These are phyloP conservation scores for Doris montereyensis DNA, from an alignment of 2,888 invertebrate species.

Conservation along the genomic window DNA sequence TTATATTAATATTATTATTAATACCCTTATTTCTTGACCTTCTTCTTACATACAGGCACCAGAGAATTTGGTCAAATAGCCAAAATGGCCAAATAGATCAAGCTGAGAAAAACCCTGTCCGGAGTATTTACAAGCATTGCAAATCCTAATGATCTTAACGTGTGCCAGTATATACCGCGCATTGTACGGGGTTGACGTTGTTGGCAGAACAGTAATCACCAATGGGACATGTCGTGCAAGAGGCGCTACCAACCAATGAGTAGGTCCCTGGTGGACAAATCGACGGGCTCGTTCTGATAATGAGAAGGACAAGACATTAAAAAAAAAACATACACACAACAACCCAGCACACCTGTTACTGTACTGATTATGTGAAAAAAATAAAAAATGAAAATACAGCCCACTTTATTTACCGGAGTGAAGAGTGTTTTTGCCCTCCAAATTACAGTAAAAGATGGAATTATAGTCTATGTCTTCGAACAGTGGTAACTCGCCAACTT, in stretches of 20 bases:
- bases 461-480: too few relatives aligned
- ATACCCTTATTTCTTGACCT: too few relatives aligned
- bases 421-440: too few relatives aligned
- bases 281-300: constrained; percentile 49
- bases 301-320: background rate
- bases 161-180: constrained; percentile 52
- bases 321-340: constrained; percentile 26
- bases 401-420: too few relatives aligned
- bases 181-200: constrained; percentile 47
- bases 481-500: too few relatives aligned
- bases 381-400: background rate
- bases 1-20: too few relatives aligned
- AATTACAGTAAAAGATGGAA: too few relatives aligned
- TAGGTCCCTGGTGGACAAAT: constrained; percentile 62
- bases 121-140: background rate
- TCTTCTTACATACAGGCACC: too few relatives aligned
- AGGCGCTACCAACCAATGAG: constrained; percentile 49
- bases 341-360: constrained; percentile 1
- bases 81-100: background rate
- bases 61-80: too few relatives aligned
- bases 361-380: background rate
- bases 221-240: constrained; percentile 62
- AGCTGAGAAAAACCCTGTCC: background rate
- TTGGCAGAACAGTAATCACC: constrained; percentile 58
- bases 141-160: background rate